phyloP scores from a whole-genome alignment of 2,797 vertebrate species.

The Protosalanx chinensis region DNA sequence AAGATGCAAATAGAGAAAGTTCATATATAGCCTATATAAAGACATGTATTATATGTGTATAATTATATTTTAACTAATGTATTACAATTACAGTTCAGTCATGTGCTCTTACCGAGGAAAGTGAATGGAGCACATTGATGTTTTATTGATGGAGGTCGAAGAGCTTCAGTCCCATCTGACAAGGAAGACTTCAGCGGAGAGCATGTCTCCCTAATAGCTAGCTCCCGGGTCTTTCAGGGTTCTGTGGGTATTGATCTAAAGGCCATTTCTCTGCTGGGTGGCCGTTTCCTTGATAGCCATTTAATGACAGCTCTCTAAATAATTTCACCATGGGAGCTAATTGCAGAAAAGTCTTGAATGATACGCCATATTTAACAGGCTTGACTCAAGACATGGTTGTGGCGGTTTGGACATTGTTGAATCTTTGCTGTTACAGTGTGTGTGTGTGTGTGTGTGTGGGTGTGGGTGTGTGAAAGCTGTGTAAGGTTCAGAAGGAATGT shows the following conservation, averaged over 20 bases:
- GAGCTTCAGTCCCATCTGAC: slow-evolving; percentile 12
- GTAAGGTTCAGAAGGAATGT: slow-evolving; percentile 2
- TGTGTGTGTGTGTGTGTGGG: too few relatives aligned
- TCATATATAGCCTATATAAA: neutral
- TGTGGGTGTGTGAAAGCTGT: slow-evolving; percentile 26
- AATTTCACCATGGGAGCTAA: slow-evolving; percentile 54
- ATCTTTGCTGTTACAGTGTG: slow-evolving; percentile 7
- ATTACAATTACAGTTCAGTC: neutral
- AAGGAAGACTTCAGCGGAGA: slow-evolving; percentile 30
- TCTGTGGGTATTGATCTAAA: slow-evolving; percentile 61
- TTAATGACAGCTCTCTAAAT: slow-evolving; percentile 60
- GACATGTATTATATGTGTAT: too few relatives aligned
- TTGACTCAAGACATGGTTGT: slow-evolving; percentile 23
- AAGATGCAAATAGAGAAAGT: too few relatives aligned
- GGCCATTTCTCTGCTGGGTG: slow-evolving; percentile 57
- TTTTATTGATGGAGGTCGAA: slow-evolving; percentile 34
- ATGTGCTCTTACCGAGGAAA: neutral
- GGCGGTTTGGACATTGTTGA: slow-evolving; percentile 20
- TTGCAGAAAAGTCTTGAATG: slow-evolving; percentile 41
- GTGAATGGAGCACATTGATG: slow-evolving; percentile 20
- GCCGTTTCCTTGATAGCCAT: slow-evolving; percentile 53
- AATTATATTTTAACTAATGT: too few relatives aligned
- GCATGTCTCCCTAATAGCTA: slow-evolving; percentile 30
- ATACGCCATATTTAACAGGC: slow-evolving; percentile 38
- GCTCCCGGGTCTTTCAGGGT: slow-evolving; percentile 46